These are phyloP conservation scores for Cyprinodon brontotheroides DNA, from an alignment of 2,113 vertebrate species.

Conservation along the genomic window DNA sequence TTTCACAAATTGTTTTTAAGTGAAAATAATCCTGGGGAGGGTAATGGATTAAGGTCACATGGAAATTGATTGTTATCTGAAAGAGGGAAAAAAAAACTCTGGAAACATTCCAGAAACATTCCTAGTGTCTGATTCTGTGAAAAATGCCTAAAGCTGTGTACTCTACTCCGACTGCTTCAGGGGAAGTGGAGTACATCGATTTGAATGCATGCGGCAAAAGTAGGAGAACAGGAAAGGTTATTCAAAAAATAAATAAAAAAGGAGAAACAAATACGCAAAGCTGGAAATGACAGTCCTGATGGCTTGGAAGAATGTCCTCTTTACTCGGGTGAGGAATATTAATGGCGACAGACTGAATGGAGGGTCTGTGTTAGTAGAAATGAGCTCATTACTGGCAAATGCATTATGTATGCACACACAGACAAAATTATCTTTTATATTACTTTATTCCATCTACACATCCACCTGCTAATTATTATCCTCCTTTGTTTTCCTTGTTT, in stretches of 20 bases:
- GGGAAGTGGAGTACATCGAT: constrained; percentile 35
- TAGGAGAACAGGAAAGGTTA: neutral
- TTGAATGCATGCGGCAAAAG: constrained; percentile 50
- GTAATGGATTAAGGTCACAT: constrained; percentile 49
- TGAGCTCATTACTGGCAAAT: constrained; percentile 68
- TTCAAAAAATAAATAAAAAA: neutral
- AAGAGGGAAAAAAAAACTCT: constrained; percentile 23
- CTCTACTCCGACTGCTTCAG: constrained; percentile 19
- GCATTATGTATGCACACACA: constrained; percentile 41
- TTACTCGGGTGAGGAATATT: constrained; percentile 47
- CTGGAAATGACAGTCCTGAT: constrained; percentile 63
- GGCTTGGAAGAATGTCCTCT: constrained; percentile 53
- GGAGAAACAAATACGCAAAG: constrained; percentile 54
- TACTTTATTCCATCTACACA: constrained; percentile 44
- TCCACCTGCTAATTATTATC: constrained; percentile 51
- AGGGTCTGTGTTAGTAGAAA: constrained; percentile 65
- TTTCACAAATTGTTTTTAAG: constrained; percentile 51
- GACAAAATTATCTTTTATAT: constrained; percentile 40
- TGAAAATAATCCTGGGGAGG: constrained; percentile 61
- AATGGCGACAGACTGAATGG: constrained; percentile 59
- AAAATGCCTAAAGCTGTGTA: constrained; percentile 34
- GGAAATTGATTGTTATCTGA: constrained; percentile 53
- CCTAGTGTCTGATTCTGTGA: constrained; percentile 24
- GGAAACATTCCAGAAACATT: constrained; percentile 47
- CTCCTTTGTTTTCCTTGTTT: constrained; percentile 26